These are phyloP conservation scores for Leptinotarsa lineolata DNA, from an alignment of 1,140 invertebrate genomes.

Conservation along the genomic window DNA sequence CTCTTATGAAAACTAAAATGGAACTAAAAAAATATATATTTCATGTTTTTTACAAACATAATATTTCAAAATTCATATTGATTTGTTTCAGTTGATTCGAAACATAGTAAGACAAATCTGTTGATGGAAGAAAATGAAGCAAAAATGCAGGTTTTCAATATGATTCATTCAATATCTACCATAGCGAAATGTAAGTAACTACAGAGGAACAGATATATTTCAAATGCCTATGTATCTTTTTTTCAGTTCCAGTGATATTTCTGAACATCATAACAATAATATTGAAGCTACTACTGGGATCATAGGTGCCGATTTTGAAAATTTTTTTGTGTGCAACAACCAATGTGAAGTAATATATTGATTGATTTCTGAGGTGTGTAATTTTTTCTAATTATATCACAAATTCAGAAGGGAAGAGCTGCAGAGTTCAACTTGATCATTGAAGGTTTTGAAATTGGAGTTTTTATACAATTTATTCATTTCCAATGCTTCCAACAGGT, in stretches of 20 bases:
- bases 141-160: constrained; percentile 8
- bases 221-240: background rate
- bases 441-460: too few relatives aligned
- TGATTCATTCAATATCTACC: constrained; percentile 11
- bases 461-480: too few relatives aligned
- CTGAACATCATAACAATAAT: constrained; percentile 13
- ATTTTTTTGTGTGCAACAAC: background rate
- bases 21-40: too few relatives aligned
- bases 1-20: too few relatives aligned
- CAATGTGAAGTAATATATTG: background rate
- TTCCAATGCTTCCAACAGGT: too few relatives aligned
- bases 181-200: background rate
- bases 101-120: constrained; percentile 11
- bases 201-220: background rate
- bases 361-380: background rate
- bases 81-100: constrained; percentile 1
- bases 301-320: background rate
- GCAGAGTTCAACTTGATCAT: too few relatives aligned
- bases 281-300: constrained; percentile 12
- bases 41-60: too few relatives aligned
- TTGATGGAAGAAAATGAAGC: constrained; percentile 4
- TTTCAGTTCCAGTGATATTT: constrained; percentile 17
- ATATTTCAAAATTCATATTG: too few relatives aligned
- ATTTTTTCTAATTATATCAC: too few relatives aligned
- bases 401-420: too few relatives aligned